Percentiles rank a stretch among this genome's conserved stretches.
phyloP scores from a whole-genome alignment of 1,140 invertebrate species.

The Hestina assimilis region DNA sequence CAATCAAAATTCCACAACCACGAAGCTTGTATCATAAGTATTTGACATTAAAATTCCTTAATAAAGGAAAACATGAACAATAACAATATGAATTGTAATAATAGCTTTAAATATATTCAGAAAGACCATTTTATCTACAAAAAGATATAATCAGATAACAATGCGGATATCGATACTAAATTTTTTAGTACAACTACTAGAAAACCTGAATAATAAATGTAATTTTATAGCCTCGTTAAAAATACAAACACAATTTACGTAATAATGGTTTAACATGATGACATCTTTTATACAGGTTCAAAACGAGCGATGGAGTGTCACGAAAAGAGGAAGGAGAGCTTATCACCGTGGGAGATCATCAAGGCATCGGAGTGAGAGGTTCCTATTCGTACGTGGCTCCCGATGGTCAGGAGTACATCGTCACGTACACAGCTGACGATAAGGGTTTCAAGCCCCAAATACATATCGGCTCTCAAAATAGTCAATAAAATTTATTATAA shows the following conservation, averaged over 20 bases:
- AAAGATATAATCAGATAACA: neutral
- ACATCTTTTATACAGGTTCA: slow-evolving; percentile 52
- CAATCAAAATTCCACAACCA: too few relatives aligned
- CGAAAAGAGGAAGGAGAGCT: slow-evolving; percentile 67
- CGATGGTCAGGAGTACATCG: slow-evolving; percentile 85
- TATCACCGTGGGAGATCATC: slow-evolving; percentile 79
- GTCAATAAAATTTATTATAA: slow-evolving; percentile 38
- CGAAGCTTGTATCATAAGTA: too few relatives aligned
- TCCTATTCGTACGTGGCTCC: slow-evolving; percentile 81
- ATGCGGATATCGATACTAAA: too few relatives aligned
- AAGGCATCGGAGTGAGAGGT: slow-evolving; percentile 81
- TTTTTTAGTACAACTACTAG: too few relatives aligned
- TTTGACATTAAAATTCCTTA: neutral
- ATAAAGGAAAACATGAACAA: neutral
- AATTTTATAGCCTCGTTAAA: too few relatives aligned
- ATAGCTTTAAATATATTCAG: too few relatives aligned
- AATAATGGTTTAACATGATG: too few relatives aligned
- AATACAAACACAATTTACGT: neutral
- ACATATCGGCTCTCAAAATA: slow-evolving; percentile 29
- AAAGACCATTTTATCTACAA: too few relatives aligned
- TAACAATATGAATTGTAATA: too few relatives aligned
- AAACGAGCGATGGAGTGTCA: slow-evolving; percentile 73
- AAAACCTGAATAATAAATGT: too few relatives aligned
- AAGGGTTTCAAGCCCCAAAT: slow-evolving; percentile 79
- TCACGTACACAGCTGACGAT: slow-evolving; percentile 81